phyloP scores from a whole-genome alignment of 2,113 vertebrate species.

The Ammodytes marinus region DNA sequence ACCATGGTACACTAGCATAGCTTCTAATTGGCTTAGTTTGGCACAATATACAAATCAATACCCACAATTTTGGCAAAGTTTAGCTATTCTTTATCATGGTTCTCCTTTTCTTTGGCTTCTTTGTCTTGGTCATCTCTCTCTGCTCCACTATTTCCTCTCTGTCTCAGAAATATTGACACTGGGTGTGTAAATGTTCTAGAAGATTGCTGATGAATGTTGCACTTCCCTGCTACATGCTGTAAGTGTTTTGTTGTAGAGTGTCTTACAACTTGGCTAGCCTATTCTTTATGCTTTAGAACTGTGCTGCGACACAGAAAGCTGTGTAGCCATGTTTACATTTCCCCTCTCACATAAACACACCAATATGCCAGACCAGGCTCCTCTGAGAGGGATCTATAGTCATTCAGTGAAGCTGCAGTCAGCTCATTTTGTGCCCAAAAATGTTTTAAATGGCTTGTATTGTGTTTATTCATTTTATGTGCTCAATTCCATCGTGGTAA shows the following conservation, averaged over 20 bases:
- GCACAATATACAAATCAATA: background rate
- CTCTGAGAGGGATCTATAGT: background rate
- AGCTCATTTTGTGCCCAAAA: background rate
- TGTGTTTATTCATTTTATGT: too few relatives aligned
- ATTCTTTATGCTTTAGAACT: slow-evolving; percentile 63
- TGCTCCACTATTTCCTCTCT: slow-evolving; percentile 30
- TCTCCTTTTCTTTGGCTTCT: background rate
- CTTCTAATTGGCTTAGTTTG: background rate
- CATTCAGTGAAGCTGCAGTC: background rate
- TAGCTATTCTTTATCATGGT: background rate
- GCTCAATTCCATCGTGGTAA: too few relatives aligned
- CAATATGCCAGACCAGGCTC: background rate
- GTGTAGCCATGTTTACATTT: background rate
- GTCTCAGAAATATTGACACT: slow-evolving; percentile 32
- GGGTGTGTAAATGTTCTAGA: slow-evolving; percentile 67
- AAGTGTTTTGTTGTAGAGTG: slow-evolving; percentile 60
- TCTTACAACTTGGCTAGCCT: slow-evolving; percentile 49
- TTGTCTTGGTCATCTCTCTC: background rate
- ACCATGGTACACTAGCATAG: too few relatives aligned
- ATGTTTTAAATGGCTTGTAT: background rate
- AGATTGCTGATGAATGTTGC: slow-evolving; percentile 73
- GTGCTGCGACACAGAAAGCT: slow-evolving; percentile 44
- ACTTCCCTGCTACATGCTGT: slow-evolving; percentile 72
- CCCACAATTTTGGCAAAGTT: background rate
- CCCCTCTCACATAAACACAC: background rate